A percentile compares a stretch with the other conserved stretches of the same genome.
phyloP scores from a whole-genome alignment of 2,888 invertebrate species.

The Leptopilina myrica region DNA sequence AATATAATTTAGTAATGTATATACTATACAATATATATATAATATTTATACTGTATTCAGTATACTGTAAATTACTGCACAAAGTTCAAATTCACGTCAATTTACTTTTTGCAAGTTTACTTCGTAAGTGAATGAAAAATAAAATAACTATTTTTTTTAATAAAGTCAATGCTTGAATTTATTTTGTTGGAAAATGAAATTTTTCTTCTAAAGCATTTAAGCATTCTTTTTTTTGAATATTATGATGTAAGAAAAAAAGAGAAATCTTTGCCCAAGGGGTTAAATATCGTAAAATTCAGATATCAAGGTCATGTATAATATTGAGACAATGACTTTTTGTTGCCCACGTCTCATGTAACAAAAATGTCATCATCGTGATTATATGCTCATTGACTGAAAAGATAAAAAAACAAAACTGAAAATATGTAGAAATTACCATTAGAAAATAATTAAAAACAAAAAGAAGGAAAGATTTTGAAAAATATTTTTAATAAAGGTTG shows the following conservation, averaged over 20 bases:
- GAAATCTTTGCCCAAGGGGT: constrained; percentile 8
- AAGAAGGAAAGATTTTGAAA: not conserved
- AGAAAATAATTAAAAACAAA: not conserved
- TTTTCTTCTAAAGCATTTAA: not conserved
- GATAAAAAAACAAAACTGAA: constrained; percentile 14
- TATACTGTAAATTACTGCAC: not conserved
- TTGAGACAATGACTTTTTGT: constrained; percentile 45
- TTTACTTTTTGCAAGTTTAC: constrained; percentile 6
- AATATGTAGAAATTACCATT: not conserved
- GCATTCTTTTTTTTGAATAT: not conserved
- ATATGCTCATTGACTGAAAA: constrained; percentile 17
- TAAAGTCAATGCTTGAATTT: not conserved
- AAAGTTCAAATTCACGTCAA: not conserved
- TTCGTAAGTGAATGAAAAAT: not conserved
- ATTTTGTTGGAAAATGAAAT: not conserved
- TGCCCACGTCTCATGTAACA: constrained; percentile 38
- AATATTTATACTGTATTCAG: constrained; percentile 6
- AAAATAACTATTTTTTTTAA: not conserved
- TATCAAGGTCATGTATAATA: constrained; percentile 16
- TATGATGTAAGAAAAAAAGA: not conserved
- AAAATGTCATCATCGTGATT: constrained; percentile 46
- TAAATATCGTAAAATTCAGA: not conserved
- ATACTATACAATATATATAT: not conserved
- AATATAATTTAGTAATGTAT: not conserved
- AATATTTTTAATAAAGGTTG: not conserved